Percentiles rank a stretch among this genome's conserved stretches.
Conservation (phyloP, 2,113 vertebrate genomes). For the Ardeotis arabs region DNA sequence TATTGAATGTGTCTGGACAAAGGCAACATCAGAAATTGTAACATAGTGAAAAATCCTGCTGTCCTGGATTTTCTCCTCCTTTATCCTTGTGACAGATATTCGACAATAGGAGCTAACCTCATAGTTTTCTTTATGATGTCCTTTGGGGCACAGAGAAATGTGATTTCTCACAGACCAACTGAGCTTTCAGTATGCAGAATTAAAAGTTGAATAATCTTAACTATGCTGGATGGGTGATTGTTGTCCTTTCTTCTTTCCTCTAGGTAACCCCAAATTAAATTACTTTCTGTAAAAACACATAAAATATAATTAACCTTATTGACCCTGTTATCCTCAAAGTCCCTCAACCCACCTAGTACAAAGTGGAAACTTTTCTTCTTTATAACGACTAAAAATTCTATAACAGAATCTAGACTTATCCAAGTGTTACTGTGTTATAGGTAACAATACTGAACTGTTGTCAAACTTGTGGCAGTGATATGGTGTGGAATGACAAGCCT, state of each 20-base stretch:
- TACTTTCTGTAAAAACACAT: not conserved
- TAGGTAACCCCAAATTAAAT: conserved; percentile 20
- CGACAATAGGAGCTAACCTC: not conserved
- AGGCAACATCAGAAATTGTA: not conserved
- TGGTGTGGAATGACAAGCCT: not conserved
- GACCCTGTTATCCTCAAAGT: not conserved
- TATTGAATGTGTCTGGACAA: not conserved
- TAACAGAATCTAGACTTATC: not conserved
- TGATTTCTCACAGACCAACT: not conserved
- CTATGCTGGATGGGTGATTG: not conserved
- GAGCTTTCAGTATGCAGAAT: not conserved
- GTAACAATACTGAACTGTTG: not conserved
- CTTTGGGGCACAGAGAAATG: not conserved
- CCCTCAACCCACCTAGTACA: not conserved
- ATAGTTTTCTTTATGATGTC: not conserved
- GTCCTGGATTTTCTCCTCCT: not conserved
- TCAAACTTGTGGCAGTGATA: not conserved
- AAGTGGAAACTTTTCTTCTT: not conserved
- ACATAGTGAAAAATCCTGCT: not conserved
- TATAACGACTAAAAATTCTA: not conserved
- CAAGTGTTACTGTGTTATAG: not conserved
- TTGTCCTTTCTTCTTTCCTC: conserved; percentile 15
- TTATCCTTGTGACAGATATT: not conserved
- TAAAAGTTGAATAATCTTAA: not conserved
- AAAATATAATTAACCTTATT: conserved; percentile 27